Base-by-base conservation (phyloP, 2,113 vertebrate species). In the Leptobrachium leishanense region DNA sequence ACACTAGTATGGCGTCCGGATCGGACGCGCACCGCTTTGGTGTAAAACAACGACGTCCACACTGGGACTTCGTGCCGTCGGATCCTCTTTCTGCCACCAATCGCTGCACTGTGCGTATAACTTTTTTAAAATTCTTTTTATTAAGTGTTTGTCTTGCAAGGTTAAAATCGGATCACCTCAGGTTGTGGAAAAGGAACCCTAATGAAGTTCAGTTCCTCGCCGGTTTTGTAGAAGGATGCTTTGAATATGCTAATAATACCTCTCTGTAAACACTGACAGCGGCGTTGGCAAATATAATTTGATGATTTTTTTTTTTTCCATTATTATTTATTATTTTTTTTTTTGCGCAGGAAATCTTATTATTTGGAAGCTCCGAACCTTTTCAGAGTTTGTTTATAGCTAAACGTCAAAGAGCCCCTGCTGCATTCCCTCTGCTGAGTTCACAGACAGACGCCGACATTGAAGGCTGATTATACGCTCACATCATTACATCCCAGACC, bases 381-480 rank as follows among this genome's bases (percentile, higher is more conserved):
- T 77, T 40, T 43, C 59, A 12, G 68, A 53, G 69, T 73, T 79
- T 72, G 77, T 79, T 79, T 79, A 66, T 66, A 39, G 50, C 57
- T 72, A 63, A 64, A 43, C 31, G 68, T 78, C 31, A 71, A 42
- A 88, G 86, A 87, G 85, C 87, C 86, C 88, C 88, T 84, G 87
- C 83, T 85, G 77, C 87, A 86, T 86, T 39, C 3, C 86, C 84
- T 90, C 90, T 88, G 90, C 89, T 90, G 90, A 86, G 88, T 89
- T 89, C 89, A 88, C 89, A 90, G 82, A 73, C 84, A 85, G 87
- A 88, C 87, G 85, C 82, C 82, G 86, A 84, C 83, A 84, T 84
- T 85, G 87, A 85, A 85, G 84, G 84, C 86, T 82, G 87, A 88
- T 89, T 88, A 87, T 87, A 89, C 54, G 87, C 85, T 85, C 83